Evolutionary conservation across 2,797 vertebrate genomes (phyloP).

Genomic region (Benthosema pterotum): DNA sequence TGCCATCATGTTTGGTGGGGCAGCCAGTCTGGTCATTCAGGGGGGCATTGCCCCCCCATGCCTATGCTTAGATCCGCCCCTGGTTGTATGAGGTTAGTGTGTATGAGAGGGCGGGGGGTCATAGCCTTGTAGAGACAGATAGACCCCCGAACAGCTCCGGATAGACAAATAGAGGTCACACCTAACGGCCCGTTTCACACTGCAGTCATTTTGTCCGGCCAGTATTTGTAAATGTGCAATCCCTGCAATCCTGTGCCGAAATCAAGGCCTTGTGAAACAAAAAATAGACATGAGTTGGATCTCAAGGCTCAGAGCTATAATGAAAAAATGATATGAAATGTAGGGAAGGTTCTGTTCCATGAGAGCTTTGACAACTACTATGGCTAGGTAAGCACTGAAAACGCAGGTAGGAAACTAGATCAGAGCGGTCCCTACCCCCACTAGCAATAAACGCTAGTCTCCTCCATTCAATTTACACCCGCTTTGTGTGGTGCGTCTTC

Average conservation of each 20-base stretch:
- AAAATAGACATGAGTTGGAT: slow-evolving; percentile 32
- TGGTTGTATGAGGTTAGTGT: slow-evolving; percentile 9
- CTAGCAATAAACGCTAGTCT: slow-evolving; percentile 51
- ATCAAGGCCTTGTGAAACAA: slow-evolving; percentile 31
- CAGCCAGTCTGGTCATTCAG: no score
- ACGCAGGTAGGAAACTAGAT: slow-evolving; percentile 51
- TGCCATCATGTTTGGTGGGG: no score
- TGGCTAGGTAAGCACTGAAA: slow-evolving; percentile 50
- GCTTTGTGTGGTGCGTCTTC: slow-evolving; percentile 37
- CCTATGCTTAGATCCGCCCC: no score
- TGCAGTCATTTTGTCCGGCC: no score
- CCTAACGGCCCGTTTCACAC: no score
- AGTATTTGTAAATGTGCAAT: no score
- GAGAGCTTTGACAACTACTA: slow-evolving; percentile 26
- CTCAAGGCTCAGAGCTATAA: slow-evolving; percentile 39
- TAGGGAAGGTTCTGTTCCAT: slow-evolving; percentile 8
- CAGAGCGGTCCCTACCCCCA: slow-evolving; percentile 30
- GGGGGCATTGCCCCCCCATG: no score
- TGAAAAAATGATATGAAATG: slow-evolving; percentile 8
- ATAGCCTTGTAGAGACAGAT: no score
- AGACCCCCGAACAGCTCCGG: no score
- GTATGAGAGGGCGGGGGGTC: slow-evolving; percentile 7
- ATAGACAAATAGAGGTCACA: no score
- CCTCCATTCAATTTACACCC: slow-evolving; percentile 40
- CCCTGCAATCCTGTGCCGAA: no score